These are phyloP conservation scores for Gymnoscopelus braueri DNA, from an alignment of 2,797 vertebrate species.

Conservation along the genomic window DNA sequence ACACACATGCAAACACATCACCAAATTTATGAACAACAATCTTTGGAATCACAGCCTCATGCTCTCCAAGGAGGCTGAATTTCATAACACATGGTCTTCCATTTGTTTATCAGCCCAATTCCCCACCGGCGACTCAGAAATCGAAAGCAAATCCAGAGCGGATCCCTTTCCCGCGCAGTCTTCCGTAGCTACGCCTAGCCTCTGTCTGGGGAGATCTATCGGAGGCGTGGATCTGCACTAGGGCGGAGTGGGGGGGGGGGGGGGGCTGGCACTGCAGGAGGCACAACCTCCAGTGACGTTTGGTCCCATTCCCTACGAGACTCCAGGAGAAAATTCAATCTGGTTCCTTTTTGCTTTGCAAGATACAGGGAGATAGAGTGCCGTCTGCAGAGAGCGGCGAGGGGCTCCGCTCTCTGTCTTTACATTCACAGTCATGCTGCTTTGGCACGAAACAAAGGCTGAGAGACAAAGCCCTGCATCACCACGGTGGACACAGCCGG, in stretches of 20 bases:
- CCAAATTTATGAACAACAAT: conserved; percentile 61
- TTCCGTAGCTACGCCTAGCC: neutral
- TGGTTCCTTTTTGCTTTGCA: conserved; percentile 58
- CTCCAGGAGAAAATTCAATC: conserved; percentile 73
- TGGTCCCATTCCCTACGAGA: conserved; percentile 69
- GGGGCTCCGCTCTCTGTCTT: conserved; percentile 45
- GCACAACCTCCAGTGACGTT: conserved; percentile 56
- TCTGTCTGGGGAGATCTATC: conserved; percentile 57
- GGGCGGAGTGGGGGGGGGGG: conserved; percentile 12
- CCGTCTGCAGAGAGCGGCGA: conserved; percentile 60
- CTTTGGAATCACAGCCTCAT: conserved; percentile 40
- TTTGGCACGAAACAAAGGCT: conserved; percentile 46
- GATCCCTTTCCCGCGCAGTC: conserved; percentile 23
- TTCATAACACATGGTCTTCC: conserved; percentile 57
- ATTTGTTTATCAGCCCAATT: conserved; percentile 65
- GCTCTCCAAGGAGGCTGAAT: conserved; percentile 45
- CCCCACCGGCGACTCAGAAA: conserved; percentile 58
- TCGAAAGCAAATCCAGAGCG: conserved; percentile 48
- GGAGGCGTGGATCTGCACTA: conserved; percentile 60
- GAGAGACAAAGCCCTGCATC: conserved; percentile 44
- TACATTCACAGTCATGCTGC: conserved; percentile 42
- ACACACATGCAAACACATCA: conserved; percentile 9
- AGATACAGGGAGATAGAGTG: conserved; percentile 75
- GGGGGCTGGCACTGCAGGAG: conserved; percentile 10
- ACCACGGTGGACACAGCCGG: conserved; percentile 25